These are phyloP conservation scores for Adela reaumurella DNA, from an alignment of 2,888 invertebrate species.

Conservation along the genomic window DNA sequence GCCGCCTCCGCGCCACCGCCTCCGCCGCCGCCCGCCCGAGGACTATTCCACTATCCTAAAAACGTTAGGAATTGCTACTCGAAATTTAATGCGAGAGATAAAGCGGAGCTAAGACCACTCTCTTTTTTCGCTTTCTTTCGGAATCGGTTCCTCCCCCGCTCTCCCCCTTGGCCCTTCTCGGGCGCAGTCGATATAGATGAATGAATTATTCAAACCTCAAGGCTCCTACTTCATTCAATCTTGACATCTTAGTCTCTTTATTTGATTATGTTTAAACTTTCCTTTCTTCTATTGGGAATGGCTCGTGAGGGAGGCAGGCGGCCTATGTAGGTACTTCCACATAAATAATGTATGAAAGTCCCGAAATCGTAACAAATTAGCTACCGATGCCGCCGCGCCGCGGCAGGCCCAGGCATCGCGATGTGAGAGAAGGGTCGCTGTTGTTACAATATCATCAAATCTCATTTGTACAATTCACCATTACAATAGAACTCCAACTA, in stretches of 20 bases:
- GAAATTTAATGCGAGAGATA: neutral
- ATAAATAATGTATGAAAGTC: neutral
- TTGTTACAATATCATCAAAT: no score
- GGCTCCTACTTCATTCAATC: constrained; percentile 11
- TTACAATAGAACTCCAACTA: no score
- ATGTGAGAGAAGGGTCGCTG: no score
- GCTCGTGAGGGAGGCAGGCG: neutral
- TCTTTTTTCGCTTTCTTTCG: neutral
- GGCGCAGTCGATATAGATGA: constrained; percentile 9
- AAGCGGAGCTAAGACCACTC: neutral
- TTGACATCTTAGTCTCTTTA: constrained; percentile 11
- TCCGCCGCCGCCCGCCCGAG: neutral
- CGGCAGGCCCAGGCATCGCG: no score
- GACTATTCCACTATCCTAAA: neutral
- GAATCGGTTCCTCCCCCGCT: neutral
- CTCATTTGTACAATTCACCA: no score
- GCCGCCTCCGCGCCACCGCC: no score
- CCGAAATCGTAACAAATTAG: neutral
- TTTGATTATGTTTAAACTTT: constrained; percentile 5
- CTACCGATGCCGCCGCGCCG: neutral
- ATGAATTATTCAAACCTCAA: constrained; percentile 15
- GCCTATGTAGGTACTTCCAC: no score
- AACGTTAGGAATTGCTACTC: neutral
- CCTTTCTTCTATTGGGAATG: neutral
- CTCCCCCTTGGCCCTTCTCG: neutral